Evolutionary conservation across 2,888 invertebrate genomes (phyloP), one percentile per base, ranked within the genome.

Genomic region (Cheilosia urbana): DNA sequence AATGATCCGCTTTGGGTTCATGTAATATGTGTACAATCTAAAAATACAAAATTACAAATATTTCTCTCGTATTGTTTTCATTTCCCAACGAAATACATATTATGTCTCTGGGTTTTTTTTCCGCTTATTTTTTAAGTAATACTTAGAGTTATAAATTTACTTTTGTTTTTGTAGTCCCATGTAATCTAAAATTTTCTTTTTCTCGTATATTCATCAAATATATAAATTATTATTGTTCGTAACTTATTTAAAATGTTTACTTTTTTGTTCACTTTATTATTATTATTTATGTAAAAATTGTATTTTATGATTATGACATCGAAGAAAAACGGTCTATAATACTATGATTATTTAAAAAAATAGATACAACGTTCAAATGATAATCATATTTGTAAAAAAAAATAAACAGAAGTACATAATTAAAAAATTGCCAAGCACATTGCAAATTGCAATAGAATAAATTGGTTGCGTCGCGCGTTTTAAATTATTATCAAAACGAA

Each of bases 11-110:
- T 45, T 73, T 40, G 72, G 78, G 72, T 51, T 78, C 78, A 83
- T 57, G 73, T 62, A 73, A 83, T 78, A 78, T 73, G 83, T 83
- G 83, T 83, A 83, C 83, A 83, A 78, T 83, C 83, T 83, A 83
- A 83, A 83, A 83, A 83, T 83, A 83, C 83, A 83, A 83, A 83
- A 83, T 83, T 83, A 83, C 83, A 83, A 83, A 78, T 78, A 77
- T 83, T 77, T 73, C 55, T 57, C 55, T 83, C 63, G 68, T 69
- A 62, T 68, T 78, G 47, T 72, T 62, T 63, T 83, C 73, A 73
- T 77, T 49, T 66, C 45, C 62, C 63, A 55, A 66, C 58, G 72
- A 83, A 78, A 51, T 51, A 66, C 30, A 30, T 30, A 66, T 80
- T 30, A 66, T 80, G 42, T 65, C 60, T 77, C 53, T 60, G 76